Conservation (phyloP, 2,113 vertebrate genomes). For the Myrmecophaga tridactyla region DNA sequence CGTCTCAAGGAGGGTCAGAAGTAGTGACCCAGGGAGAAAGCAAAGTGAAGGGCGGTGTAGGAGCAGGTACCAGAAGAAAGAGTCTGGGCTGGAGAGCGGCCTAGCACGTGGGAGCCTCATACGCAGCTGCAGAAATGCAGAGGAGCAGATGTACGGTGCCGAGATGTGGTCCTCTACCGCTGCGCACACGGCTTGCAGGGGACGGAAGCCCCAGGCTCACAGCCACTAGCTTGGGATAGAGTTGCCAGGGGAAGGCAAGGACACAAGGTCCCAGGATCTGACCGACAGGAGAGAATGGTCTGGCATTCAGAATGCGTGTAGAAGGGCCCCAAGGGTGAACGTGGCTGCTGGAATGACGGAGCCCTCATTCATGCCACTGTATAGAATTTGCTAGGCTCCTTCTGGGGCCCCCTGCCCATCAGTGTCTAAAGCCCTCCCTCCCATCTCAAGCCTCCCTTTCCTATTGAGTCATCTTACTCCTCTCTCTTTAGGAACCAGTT, state of each 20-base stretch:
- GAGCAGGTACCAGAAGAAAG: neutral
- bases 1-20: too few species aligned
- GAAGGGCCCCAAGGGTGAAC: fast-evolving
- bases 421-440: neutral
- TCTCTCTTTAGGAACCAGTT: neutral
- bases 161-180: neutral
- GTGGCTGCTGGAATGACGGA: neutral
- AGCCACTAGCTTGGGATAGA: neutral
- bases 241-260: neutral
- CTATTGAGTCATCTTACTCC: neutral
- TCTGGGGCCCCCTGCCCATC: neutral
- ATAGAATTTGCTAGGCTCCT: neutral
- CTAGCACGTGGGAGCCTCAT: fast-evolving
- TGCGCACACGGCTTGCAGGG: neutral
- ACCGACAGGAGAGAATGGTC: neutral
- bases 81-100: neutral
- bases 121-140: neutral
- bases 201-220: neutral
- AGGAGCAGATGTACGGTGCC: fast-evolving
- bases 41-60: neutral
- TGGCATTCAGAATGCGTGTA: neutral
- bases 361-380: too few species aligned
- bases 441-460: neutral
- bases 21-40: neutral
- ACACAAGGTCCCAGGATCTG: neutral